Evolutionary conservation across 2,113 vertebrate genomes (phyloP), one percentile per base, ranked within the genome.

Genomic region (Anolis sagrei): DNA sequence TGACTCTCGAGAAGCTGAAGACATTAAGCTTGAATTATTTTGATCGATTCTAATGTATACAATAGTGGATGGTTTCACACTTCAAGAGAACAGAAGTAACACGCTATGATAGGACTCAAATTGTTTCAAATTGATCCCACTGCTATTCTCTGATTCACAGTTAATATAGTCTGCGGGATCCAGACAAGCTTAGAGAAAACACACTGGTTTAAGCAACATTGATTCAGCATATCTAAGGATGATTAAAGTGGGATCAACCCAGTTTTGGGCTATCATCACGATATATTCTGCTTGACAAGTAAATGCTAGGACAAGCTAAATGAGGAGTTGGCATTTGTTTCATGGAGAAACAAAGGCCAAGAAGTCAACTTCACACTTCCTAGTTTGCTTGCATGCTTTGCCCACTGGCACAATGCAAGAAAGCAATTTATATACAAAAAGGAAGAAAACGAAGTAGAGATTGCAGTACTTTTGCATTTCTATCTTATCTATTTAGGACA

Each of bases 401-500:
- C n/a, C 61, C 66, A 32, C 34, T 81, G 88, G 84, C 54, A 61
- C 34, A 77, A 39, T 80, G 89, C 79, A 89, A 89, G 77, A 89
- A 89, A 92, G 88, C 70, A 89, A 51, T 91, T 90, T 89, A 90
- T 88, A 79, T 90, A 88, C 89, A 75, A 73, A 77, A 9, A 18
- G 29, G 32, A 36, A 32, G 32, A 34, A 58, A 78, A 27, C 29
- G 29, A 27, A 68, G 13, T 62, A 49, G 14, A 82, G 69, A 76
- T 80, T 92, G 82, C 44, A 58, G 70, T 72, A 78, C 68, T 86
- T 93, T 92, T 90, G 86, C 93, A 90, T 92, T 94, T 89, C 82
- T 91, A 85, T 83, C 93, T 96, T 96, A 96, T 95, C 96, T 96
- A 79, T 89, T 29, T 58, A 91, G 88, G 91, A 93, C 94, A 92